phyloP scores from a whole-genome alignment of 2,797 vertebrate species.

The Myiotriccus ornatus region DNA sequence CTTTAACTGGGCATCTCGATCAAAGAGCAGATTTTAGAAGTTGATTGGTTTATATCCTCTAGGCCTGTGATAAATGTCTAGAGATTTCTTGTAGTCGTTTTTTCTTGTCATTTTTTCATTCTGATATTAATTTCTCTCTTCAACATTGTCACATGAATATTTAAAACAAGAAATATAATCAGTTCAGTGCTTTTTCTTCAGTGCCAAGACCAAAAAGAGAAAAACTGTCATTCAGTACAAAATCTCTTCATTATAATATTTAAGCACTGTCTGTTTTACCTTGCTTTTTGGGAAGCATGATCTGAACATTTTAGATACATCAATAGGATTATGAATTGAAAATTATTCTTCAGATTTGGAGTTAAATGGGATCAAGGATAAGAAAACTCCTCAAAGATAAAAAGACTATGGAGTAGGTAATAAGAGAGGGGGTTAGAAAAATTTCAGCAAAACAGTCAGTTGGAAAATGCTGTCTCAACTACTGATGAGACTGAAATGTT shows the following conservation, averaged over 20 bases:
- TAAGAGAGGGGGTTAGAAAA: not conserved
- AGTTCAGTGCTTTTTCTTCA: constrained; percentile 59
- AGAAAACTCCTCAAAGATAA: not conserved
- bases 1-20: constrained; percentile 70
- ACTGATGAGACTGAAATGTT: not conserved
- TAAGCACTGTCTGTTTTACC: constrained; percentile 36
- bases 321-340: not conserved
- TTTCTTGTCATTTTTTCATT: constrained; percentile 60
- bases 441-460: not conserved
- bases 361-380: constrained; percentile 9
- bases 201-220: constrained; percentile 46
- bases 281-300: not conserved
- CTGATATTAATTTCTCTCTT: constrained; percentile 67
- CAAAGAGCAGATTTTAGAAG: constrained; percentile 67
- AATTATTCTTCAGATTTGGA: not conserved
- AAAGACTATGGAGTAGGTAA: not conserved
- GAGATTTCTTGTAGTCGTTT: constrained; percentile 63
- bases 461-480: not conserved
- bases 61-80: constrained; percentile 71
- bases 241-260: constrained; percentile 65
- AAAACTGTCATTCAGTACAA: constrained; percentile 50
- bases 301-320: not conserved
- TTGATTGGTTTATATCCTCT: constrained; percentile 72
- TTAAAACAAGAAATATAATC: constrained; percentile 71
- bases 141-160: constrained; percentile 73